A percentile compares a stretch with the other conserved stretches of the same genome.
These are phyloP conservation scores for Macropodus opercularis DNA, from an alignment of 2,797 vertebrate genomes.

Conservation along the genomic window DNA sequence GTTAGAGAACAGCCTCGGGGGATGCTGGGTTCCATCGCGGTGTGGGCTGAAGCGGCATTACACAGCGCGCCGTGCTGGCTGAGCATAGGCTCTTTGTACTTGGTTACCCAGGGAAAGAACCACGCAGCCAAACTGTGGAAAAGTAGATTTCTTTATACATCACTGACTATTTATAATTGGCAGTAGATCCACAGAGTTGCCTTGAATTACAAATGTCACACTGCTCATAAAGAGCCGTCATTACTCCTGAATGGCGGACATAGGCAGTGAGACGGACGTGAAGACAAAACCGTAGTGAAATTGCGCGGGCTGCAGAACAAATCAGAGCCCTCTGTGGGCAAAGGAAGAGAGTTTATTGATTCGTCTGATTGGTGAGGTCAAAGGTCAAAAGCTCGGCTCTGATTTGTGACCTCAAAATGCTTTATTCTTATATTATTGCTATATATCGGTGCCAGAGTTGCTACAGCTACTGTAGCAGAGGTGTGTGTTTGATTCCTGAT, in stretches of 20 bases:
- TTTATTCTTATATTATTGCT: background rate
- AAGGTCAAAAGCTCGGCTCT: background rate
- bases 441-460: background rate
- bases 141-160: slow-evolving; percentile 27
- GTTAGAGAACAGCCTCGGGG: slow-evolving; percentile 67
- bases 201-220: background rate
- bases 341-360: background rate
- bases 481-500: too few relatives aligned
- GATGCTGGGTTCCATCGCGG: slow-evolving; percentile 44
- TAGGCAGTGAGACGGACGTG: too few relatives aligned
- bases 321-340: too few relatives aligned
- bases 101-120: slow-evolving; percentile 49
- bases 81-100: slow-evolving; percentile 53
- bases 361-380: background rate
- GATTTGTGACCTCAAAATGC: background rate
- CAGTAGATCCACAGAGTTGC: too few relatives aligned
- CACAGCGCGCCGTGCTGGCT: slow-evolving; percentile 47
- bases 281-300: too few relatives aligned
- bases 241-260: too few relatives aligned
- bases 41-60: slow-evolving; percentile 50
- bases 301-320: too few relatives aligned
- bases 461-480: background rate
- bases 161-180: slow-evolving; percentile 23
- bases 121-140: slow-evolving; percentile 23
- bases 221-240: slow-evolving; percentile 7